These are phyloP conservation scores for Indicator maculatus DNA, from an alignment of 2,113 vertebrate species.

Conservation along the genomic window DNA sequence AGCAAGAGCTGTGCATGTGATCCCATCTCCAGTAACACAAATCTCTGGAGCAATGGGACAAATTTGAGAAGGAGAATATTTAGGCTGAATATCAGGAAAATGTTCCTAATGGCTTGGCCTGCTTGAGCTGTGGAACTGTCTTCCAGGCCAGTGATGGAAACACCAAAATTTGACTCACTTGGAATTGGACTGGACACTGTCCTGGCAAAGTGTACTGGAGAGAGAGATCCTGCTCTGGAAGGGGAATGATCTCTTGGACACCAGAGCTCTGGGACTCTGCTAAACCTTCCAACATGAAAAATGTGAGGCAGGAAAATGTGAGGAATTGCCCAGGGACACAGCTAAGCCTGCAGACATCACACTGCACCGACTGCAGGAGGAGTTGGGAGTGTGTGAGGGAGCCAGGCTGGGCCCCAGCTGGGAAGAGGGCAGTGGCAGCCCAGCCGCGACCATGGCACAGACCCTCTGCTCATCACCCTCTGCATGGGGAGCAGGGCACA, in stretches of 20 bases:
- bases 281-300: constrained; percentile 52
- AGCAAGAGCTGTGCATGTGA: neutral
- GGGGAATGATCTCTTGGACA: constrained; percentile 17
- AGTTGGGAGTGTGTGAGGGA: accelerated
- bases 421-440: neutral
- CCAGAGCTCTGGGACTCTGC: constrained; percentile 45
- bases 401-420: neutral
- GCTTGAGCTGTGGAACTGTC: neutral
- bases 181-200: constrained; percentile 39
- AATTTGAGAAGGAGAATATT: constrained; percentile 33
- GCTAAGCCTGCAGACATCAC: constrained; percentile 26
- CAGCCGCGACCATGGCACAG: accelerated
- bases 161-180: constrained; percentile 29
- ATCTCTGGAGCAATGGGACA: constrained; percentile 15
- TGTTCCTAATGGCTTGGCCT: constrained; percentile 46
- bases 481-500: accelerated
- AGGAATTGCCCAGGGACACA: constrained; percentile 38
- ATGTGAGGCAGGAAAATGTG: constrained; percentile 56
- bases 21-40: constrained; percentile 10
- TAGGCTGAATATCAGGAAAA: constrained; percentile 48
- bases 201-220: constrained; percentile 50
- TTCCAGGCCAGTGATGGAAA: constrained; percentile 54
- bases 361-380: neutral
- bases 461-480: accelerated
- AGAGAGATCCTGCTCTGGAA: constrained; percentile 56